phyloP scores from a whole-genome alignment of 2,888 invertebrate species.

The Callimorpha dominula region DNA sequence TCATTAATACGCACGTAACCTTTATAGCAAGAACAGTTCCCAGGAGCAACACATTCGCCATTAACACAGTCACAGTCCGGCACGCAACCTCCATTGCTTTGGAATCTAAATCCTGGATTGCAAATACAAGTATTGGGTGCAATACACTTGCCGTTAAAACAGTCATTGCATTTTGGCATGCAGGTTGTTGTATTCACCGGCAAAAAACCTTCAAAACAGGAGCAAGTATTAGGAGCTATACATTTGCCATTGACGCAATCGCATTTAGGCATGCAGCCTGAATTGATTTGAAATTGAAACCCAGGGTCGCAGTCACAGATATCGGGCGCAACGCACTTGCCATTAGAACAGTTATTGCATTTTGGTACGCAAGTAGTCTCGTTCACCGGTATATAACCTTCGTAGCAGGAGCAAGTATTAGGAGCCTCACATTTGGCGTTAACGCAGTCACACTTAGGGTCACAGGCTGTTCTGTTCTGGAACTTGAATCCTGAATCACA shows the following conservation, averaged over 20 bases:
- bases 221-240: constrained; percentile 72
- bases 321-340: constrained; percentile 69
- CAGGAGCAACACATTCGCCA: constrained; percentile 70
- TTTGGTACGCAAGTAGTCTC: constrained; percentile 52
- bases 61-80: constrained; percentile 80
- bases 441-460: constrained; percentile 75
- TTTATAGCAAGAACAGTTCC: constrained; percentile 76
- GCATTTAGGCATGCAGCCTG: constrained; percentile 68
- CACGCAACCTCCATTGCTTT: constrained; percentile 53
- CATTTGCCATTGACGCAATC: constrained; percentile 79
- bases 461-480: constrained; percentile 52
- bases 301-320: constrained; percentile 61
- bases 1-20: constrained; percentile 58
- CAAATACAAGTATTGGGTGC: constrained; percentile 69
- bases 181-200: constrained; percentile 49
- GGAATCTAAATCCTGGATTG: constrained; percentile 54
- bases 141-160: constrained; percentile 62
- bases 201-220: constrained; percentile 73
- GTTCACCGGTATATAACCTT: constrained; percentile 59
- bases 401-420: constrained; percentile 76
- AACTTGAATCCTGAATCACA: constrained; percentile 60
- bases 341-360: constrained; percentile 53
- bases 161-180: constrained; percentile 42
- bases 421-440: constrained; percentile 76
- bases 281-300: constrained; percentile 48